Evolutionary conservation across 2,888 invertebrate species (phyloP).

Genomic region (Urechis unicinctus): DNA sequence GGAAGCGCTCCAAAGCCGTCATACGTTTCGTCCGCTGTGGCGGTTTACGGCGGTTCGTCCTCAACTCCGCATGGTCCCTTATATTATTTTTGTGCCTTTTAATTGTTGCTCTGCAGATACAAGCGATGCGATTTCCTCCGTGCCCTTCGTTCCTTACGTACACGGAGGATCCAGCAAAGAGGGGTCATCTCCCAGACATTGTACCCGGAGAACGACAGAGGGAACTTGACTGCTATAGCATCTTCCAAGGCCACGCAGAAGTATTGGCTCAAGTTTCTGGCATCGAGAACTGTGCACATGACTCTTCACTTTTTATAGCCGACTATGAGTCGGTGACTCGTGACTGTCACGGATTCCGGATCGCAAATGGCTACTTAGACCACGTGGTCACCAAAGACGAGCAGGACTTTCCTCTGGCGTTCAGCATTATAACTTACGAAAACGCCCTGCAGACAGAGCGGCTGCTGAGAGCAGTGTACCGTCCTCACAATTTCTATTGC

Average conservation of each 20-base stretch:
- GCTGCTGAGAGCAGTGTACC: slow-evolving; percentile 36
- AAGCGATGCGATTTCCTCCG: no score
- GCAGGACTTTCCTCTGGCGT: slow-evolving; percentile 32
- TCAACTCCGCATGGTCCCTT: no score
- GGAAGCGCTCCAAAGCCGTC: no score
- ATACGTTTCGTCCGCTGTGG: no score
- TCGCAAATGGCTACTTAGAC: slow-evolving; percentile 6
- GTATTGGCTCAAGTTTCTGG: neutral
- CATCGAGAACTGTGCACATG: neutral
- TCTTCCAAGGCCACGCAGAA: neutral
- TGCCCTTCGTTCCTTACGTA: neutral
- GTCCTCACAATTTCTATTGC: slow-evolving; percentile 43
- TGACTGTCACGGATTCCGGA: slow-evolving; percentile 7
- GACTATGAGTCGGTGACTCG: neutral
- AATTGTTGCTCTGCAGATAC: no score
- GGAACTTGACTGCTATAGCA: neutral
- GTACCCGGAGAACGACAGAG: neutral
- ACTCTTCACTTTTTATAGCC: neutral
- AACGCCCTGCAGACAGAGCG: slow-evolving; percentile 31
- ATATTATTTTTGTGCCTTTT: no score
- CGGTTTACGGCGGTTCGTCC: no score
- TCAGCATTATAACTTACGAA: slow-evolving; percentile 30
- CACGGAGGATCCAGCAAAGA: neutral
- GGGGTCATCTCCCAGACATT: neutral
- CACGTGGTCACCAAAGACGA: slow-evolving; percentile 20